Base-by-base conservation (phyloP, 2,888 invertebrate genomes). In the Stenchaetothrips biformis region DNA sequence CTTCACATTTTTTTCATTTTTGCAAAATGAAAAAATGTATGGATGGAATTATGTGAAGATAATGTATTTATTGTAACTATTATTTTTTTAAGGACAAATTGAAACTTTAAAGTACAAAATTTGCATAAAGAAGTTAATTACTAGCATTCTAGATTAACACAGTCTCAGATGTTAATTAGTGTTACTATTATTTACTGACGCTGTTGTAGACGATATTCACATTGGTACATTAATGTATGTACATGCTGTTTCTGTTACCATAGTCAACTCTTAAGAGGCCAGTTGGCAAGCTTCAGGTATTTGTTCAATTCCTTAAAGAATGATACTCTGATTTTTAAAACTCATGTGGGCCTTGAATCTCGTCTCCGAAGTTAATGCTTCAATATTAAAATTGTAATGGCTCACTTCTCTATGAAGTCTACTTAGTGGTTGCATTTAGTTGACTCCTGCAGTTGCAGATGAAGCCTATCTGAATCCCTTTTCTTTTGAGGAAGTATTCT, bases 31-130 rank as follows among this genome's bases (percentile, higher is more conserved):
- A 74, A 25, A 74, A 11, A 74, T 74, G 67, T 74, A 21, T 74
- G 25, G 67, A 21, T 74, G 67, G 67, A 74, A 25, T 25, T 7
- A 74, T 21, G 25, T 25, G 67, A 21, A 74, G 25, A 74, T 53
- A 11, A 25, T 74, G 67, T 74, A 74, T 74, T 74, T 74, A 74
- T 74, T 74, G 67, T 74, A 74, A 74, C 25, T 74, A 74, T 74
- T 74, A 74, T 74, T 74, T 74, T 74, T 74, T 21, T 74, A 74
- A 74, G 67, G 67, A 74, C 67, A 25, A 74, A 74, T 74, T 74
- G 67, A 74, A 74, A 74, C 67, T 74, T 67, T 74, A 74, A 74
- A 74, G 67, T 74, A 74, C 67, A 74, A 74, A 74, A 74, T 74
- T 74, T 74, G 67, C 67, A 74, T 74, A 74, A 74, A 74, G 67